Base-by-base conservation (phyloP, 1,140 invertebrate genomes). In the Charaxes varanes region DNA sequence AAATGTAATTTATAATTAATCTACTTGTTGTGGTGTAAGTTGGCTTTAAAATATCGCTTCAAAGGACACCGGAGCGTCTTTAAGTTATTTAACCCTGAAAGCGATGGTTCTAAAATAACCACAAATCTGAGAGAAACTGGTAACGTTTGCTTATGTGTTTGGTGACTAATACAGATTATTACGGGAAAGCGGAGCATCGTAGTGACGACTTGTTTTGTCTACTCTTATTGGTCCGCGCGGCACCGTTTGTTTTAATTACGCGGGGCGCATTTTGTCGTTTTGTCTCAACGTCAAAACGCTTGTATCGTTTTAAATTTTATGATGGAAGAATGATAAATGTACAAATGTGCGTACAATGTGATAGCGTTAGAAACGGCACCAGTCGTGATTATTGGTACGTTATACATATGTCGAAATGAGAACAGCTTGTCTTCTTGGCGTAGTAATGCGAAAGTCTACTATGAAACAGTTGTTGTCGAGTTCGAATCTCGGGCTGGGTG, bases 71-170 rank as follows among this genome's bases (percentile, higher is more conserved):
- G 52, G 41, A 45, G 49, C 54, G 44, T 49, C 53, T 63, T 57
- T 46, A 57, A 70, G 62, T 70, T 70, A 67, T 70, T 70, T 70
- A 67, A 71, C 67, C 67, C 63, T 71, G 63, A 71, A 67, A 65
- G 48, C 52, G 32, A 43, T 48, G 58, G 41, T 45, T 42, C 36
- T 36, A 33, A 64, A 70, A 70, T 67, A 70, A 58, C 43, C 30
- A 41, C 36, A 41, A 51, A 64, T 50, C 54, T 56, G 31, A 36
- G 50, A 57, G 52, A 57, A n/a, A 68, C 46, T 60, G 42, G 58
- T 55, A 51, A 61, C 49, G 49, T 34, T 50, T 42, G 45, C 50
- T 55, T 44, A 47, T 49, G 46, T 46, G 13, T 42, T 30, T 8
- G 24, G 31, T 51, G 48, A 51, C 48, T 51, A 46, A 51, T 46